Percentiles rank a stretch among this genome's conserved stretches.
These are phyloP conservation scores for Antechinus stuartii DNA, from an alignment of 2,113 vertebrate species.

Conservation along the genomic window DNA sequence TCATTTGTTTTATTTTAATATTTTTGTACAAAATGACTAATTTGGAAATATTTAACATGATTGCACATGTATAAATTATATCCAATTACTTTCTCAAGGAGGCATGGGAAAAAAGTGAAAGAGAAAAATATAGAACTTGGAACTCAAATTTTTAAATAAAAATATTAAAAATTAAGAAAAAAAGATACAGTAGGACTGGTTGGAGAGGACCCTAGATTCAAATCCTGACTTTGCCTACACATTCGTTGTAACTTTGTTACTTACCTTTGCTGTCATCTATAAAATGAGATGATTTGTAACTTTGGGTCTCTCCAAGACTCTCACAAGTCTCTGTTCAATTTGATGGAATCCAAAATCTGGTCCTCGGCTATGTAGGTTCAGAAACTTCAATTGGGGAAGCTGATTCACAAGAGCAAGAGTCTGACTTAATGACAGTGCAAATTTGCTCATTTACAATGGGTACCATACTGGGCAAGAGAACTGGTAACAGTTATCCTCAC, in stretches of 20 bases:
- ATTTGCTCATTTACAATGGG: neutral
- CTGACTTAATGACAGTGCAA: neutral
- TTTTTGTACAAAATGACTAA: too few relatives aligned
- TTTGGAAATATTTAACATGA: too few relatives aligned
- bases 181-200: neutral
- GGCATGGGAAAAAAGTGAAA: too few relatives aligned
- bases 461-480: neutral
- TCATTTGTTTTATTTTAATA: too few relatives aligned
- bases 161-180: too few relatives aligned
- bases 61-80: too few relatives aligned
- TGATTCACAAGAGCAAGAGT: neutral
- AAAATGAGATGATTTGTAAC: neutral
- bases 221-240: neutral
- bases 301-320: neutral
- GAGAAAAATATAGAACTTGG: too few relatives aligned
- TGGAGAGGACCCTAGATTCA: neutral
- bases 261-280: neutral
- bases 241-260: neutral
- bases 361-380: neutral
- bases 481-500: neutral
- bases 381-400: neutral
- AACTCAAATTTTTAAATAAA: too few relatives aligned
- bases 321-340: neutral
- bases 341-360: neutral
- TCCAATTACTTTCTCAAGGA: too few relatives aligned